Evolutionary conservation across 2,113 vertebrate species (phyloP).

Genomic region (Pteropus alecto): DNA sequence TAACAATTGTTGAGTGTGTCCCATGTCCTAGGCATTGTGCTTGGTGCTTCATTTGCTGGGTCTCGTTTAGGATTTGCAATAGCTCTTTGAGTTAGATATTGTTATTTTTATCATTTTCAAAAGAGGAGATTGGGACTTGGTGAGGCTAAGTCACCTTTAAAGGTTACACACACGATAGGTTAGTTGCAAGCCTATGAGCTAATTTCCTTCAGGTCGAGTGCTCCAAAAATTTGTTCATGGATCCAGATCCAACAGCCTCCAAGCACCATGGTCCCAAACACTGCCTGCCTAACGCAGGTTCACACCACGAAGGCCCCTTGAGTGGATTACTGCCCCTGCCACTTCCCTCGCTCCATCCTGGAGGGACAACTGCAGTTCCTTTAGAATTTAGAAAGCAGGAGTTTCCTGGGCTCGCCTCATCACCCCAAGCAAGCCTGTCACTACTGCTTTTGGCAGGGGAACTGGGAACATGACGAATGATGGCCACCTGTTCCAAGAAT

Average conservation of each 20-base stretch:
- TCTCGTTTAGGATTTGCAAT: neutral
- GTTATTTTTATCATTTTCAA: neutral
- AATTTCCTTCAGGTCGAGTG: neutral
- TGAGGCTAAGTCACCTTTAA: neutral
- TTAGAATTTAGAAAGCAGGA: constrained; percentile 52
- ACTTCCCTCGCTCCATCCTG: neutral
- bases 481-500: constrained; percentile 59
- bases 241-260: neutral
- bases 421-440: constrained; percentile 47
- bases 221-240: neutral
- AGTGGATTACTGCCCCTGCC: neutral
- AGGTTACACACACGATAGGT: neutral
- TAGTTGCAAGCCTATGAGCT: neutral
- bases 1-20: neutral
- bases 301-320: neutral
- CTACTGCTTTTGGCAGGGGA: constrained; percentile 62
- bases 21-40: no score
- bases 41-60: neutral
- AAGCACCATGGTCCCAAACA: neutral
- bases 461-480: constrained; percentile 64
- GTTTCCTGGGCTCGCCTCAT: constrained; percentile 53
- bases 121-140: neutral
- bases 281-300: neutral
- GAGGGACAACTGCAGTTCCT: neutral
- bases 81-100: neutral